Evolutionary conservation across 2,888 invertebrate genomes (phyloP).

Genomic region (Brachypterus glaber): DNA sequence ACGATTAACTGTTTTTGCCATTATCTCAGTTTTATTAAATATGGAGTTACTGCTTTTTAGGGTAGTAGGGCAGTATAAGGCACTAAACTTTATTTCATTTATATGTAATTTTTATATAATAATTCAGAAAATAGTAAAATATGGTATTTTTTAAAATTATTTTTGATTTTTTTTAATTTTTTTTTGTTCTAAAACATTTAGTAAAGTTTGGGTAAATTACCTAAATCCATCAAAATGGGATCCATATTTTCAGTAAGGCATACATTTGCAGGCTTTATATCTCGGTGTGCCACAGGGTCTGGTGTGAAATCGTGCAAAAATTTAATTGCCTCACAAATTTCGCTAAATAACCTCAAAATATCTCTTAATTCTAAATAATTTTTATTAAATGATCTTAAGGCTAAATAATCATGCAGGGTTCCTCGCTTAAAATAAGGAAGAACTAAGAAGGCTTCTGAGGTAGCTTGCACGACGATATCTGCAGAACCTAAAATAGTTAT

Average conservation of each 20-base stretch:
- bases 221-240: constrained; percentile 76
- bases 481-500: constrained; percentile 39
- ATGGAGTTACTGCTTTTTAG: too few species aligned
- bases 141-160: too few species aligned
- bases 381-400: constrained; percentile 46
- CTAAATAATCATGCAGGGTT: constrained; percentile 61
- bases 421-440: constrained; percentile 73
- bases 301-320: constrained; percentile 66
- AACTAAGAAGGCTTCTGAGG: constrained; percentile 62
- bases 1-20: too few species aligned
- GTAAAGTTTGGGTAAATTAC: too few species aligned
- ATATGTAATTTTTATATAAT: too few species aligned
- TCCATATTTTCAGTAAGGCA: constrained; percentile 60
- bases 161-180: not conserved
- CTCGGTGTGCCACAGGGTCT: constrained; percentile 68
- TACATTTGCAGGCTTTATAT: constrained; percentile 79
- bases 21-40: too few species aligned
- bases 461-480: constrained; percentile 57
- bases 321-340: constrained; percentile 64
- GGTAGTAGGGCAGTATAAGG: too few species aligned
- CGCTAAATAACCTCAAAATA: constrained; percentile 58
- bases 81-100: too few species aligned
- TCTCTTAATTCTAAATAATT: constrained; percentile 55
- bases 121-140: too few species aligned
- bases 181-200: too few species aligned